Evolutionary conservation across 2,888 invertebrate species (phyloP), one percentile per base, ranked within the genome.

Genomic region (Syrista parreyssii): DNA sequence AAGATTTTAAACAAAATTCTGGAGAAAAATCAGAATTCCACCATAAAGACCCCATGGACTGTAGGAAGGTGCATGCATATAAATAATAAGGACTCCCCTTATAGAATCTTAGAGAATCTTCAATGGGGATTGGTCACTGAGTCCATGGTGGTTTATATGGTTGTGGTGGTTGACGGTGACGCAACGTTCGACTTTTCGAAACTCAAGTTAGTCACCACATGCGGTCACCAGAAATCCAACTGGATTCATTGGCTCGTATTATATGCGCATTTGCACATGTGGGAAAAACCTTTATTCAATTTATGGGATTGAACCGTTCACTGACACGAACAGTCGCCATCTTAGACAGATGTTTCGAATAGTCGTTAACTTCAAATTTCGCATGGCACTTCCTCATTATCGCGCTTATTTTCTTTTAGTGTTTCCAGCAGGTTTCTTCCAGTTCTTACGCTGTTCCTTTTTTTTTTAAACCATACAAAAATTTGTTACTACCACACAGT

Each of bases 1-100:
- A 90, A 90, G 88, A 87, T 87, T 90, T 90, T 90, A 90, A 90
- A 90, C 88, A 89, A 90, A 89, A 89, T 88, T 86, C 86, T 82
- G 87, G 87, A 55, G 55, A 88, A 89, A 84, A 90, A 86, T 87
- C 85, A 87, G 83, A 88, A 89, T 89, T 86, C 87, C 82, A 80
- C 40, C 72, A 81, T 80, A 81, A 79, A 81, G 76, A 80, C 74
- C 74, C 71, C 71, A 23, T 33, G 75, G 75, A 81, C 76, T 72
- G 75, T 74, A 68, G 23, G 35, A 33, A 36, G 31, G 69, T 69
- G 74, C 75, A 74, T 76, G 81, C 76, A 80, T 82, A 83, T 84
- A 83, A 83, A 83, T 84, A 85, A 84, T 80, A 79, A 80, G 82
- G 68, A 55, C 73, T 71, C 71, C 71, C 32, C 71, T 33, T 71